Percentiles rank a stretch among this genome's conserved stretches.
Evolutionary conservation across 2,113 vertebrate genomes (phyloP).

Genomic region (Ivindomyrus marchei): DNA sequence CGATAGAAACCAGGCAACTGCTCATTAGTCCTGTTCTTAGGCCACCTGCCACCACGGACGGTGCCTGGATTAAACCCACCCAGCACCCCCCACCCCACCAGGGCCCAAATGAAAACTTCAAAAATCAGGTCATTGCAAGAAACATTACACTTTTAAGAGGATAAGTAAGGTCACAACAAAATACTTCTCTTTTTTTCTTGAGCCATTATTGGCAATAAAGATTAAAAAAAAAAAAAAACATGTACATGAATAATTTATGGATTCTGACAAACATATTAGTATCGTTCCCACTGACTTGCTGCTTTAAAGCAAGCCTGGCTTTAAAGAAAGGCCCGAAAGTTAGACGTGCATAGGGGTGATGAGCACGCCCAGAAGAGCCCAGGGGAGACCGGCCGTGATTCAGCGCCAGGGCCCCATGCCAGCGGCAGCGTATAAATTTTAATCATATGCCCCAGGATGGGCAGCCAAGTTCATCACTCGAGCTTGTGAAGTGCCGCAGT

Average conservation of each 20-base stretch:
- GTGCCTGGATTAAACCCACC: background rate
- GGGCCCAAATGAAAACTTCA: background rate
- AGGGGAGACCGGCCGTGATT: background rate
- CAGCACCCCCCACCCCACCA: background rate
- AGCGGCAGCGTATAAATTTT: background rate
- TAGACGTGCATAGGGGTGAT: background rate
- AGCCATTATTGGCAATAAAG: background rate
- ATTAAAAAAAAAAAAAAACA: background rate
- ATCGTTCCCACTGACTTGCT: background rate
- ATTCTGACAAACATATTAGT: background rate
- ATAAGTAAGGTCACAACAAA: background rate
- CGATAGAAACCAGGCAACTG: background rate
- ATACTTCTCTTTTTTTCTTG: background rate
- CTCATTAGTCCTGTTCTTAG: background rate
- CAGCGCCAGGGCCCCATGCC: background rate
- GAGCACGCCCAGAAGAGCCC: background rate
- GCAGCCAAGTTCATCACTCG: background rate
- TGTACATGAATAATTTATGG: background rate
- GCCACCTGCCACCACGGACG: background rate
- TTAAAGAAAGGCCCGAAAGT: background rate
- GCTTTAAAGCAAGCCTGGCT: background rate
- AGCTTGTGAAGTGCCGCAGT: background rate
- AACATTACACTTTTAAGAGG: background rate
- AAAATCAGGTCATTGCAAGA: background rate
- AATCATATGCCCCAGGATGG: background rate